A percentile compares a stretch with the other conserved stretches of the same genome.
Conservation (phyloP, 2,797 vertebrate species). For the Pseudochaenichthys georgianus region DNA sequence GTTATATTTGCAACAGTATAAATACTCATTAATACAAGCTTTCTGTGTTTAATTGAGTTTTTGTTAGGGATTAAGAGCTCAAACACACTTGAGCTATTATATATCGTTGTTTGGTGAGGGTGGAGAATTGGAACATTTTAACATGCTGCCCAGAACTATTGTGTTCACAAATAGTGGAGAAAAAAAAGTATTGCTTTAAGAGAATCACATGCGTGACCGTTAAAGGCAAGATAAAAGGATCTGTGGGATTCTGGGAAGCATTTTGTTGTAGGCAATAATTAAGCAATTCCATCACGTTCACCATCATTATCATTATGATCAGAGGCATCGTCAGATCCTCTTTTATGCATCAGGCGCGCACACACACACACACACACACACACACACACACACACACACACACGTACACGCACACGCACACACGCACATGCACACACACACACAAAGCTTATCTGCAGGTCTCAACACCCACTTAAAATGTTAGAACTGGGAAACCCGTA, state of each 20-base stretch:
- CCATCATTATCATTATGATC: conserved; percentile 11
- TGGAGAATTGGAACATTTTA: no score
- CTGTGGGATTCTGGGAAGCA: background rate
- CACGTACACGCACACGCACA: no score
- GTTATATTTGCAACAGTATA: no score
- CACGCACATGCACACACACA: background rate
- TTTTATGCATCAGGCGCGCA: background rate
- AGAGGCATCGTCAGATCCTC: background rate
- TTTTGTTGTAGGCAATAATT: conserved; percentile 16
- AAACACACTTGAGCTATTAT: no score
- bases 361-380: conserved; percentile 4
- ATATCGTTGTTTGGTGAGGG: no score
- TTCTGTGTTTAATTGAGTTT: no score
- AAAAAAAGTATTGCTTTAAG: background rate
- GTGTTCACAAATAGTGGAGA: background rate
- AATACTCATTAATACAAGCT: no score
- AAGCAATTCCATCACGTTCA: conserved; percentile 24
- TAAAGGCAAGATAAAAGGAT: background rate
- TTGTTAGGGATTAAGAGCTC: no score
- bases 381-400: background rate
- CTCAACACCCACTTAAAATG: conserved; percentile 44
- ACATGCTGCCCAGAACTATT: background rate
- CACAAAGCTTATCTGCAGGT: conserved; percentile 36
- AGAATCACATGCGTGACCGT: background rate
- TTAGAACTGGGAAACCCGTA: conserved; percentile 52